Base-by-base conservation (phyloP, 2,888 invertebrate genomes). In the Campoletis raptor region DNA sequence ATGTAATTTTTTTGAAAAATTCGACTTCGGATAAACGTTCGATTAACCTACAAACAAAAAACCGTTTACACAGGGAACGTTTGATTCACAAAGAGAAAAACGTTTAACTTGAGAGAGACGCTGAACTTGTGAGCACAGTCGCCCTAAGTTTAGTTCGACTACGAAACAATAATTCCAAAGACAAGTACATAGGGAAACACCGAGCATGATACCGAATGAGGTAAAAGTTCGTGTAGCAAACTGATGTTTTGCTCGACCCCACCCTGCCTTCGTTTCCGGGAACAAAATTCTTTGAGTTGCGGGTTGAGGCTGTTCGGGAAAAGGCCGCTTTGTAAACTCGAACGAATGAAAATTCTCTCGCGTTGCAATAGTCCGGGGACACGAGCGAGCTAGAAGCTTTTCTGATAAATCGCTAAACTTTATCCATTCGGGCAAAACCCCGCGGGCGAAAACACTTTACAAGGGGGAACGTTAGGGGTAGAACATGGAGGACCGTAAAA, bases 371-470 rank as follows among this genome's bases (percentile, higher is more conserved):
- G 48, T 42, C 72, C 67, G 45, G 54, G 52, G 15, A 57, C 57
- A 66, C 57, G 36, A 64, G 72, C 36, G 24, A 40, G 48, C 61
- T 37, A 21, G 57, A 69, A 21, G 57, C 80, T 80, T 76, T 80
- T 80, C 85, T 86, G 85, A 89, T 87, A 88, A 87, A 89, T 89
- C 88, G 85, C 85, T 37, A 89, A 90, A 90, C 88, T 90, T 90
- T 86, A 74, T 80, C 70, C 76, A 76, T 83, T 76, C 79, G 76
- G 80, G 72, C 37, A 69, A 69, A 69, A 83, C 57, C 81, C 61
- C 42, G 72, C 40, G 37, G 79, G n/a, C 73, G 64, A 66, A 81
- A 81, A 76, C 83, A 83, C 85, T 86, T 79, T 80, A 30, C 76
- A 77, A 61, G 66, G 70, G 72, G 36, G 64, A 30, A 9, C n/a